phyloP scores from a whole-genome alignment of 2,797 vertebrate species.

The Nannoperca australis region DNA sequence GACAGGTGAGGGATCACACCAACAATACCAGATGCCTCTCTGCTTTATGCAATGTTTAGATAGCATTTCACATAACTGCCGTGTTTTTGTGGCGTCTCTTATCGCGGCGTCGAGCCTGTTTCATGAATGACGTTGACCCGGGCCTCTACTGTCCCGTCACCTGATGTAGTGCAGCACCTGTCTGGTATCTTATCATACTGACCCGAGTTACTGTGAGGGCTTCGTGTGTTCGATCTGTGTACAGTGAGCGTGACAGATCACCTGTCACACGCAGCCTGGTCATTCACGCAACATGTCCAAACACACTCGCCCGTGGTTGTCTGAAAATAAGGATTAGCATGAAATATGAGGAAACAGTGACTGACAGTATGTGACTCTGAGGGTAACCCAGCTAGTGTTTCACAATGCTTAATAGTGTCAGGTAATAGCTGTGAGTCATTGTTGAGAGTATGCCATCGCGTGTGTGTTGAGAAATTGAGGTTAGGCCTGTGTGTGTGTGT shows the following conservation, averaged over 20 bases:
- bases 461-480: slow-evolving; percentile 69
- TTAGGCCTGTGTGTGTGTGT: slow-evolving; percentile 50
- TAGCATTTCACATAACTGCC: slow-evolving; percentile 61
- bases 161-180: neutral
- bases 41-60: slow-evolving; percentile 69
- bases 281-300: slow-evolving; percentile 59
- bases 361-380: slow-evolving; percentile 62
- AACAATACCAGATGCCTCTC: slow-evolving; percentile 42
- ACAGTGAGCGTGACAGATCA: slow-evolving; percentile 59
- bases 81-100: slow-evolving; percentile 46
- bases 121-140: slow-evolving; percentile 48
- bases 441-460: slow-evolving; percentile 74
- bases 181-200: slow-evolving; percentile 54
- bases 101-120: slow-evolving; percentile 35
- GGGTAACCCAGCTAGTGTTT: slow-evolving; percentile 78
- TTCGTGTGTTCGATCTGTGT: slow-evolving; percentile 53
- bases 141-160: slow-evolving; percentile 15
- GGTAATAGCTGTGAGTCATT: slow-evolving; percentile 81
- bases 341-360: slow-evolving; percentile 76
- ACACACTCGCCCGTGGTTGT: slow-evolving; percentile 72
- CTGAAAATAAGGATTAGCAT: slow-evolving; percentile 71
- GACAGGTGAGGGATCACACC: slow-evolving; percentile 53
- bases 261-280: slow-evolving; percentile 47
- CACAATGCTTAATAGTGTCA: slow-evolving; percentile 72
- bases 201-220: slow-evolving; percentile 31